Evolutionary conservation across 2,797 vertebrate species (phyloP).

Genomic region (Rhinoraja longicauda): DNA sequence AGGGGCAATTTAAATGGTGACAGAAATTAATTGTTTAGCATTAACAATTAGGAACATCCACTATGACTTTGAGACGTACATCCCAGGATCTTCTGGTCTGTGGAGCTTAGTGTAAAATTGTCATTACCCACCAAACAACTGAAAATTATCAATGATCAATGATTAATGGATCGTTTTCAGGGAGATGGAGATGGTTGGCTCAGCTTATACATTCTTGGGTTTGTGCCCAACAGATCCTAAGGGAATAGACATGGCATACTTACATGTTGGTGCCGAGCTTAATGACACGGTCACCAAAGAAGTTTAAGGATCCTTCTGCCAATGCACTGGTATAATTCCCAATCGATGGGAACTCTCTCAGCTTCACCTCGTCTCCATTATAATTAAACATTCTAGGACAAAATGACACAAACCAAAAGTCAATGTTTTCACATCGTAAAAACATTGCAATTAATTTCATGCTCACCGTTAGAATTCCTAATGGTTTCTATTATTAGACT

Average conservation of each 20-base stretch:
- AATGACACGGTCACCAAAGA: constrained; percentile 85
- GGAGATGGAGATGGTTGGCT: not conserved
- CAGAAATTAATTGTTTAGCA: not conserved
- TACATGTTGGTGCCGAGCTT: constrained; percentile 97
- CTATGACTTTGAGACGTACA: too few relatives aligned
- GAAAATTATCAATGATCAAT: not conserved
- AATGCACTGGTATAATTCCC: constrained; percentile 71
- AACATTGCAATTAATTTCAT: not conserved
- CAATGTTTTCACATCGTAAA: not conserved
- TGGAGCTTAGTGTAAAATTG: not conserved
- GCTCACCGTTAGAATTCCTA: not conserved
- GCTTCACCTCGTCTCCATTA: constrained; percentile 74
- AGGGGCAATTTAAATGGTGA: not conserved
- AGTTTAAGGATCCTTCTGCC: constrained; percentile 85
- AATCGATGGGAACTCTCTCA: constrained; percentile 68
- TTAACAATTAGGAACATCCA: not conserved
- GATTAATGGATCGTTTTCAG: not conserved
- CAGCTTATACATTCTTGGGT: not conserved
- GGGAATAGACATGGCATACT: constrained; percentile 46
- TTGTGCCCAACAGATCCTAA: not conserved
- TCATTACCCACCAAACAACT: not conserved
- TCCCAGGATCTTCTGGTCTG: not conserved
- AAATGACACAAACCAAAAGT: constrained; percentile 39
- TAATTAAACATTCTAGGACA: constrained; percentile 72
- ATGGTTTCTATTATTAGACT: not conserved